Percentiles rank a stretch among this genome's conserved stretches.
Conservation (phyloP, 2,797 vertebrate species). For the Myiothlypis chrysogaster region DNA sequence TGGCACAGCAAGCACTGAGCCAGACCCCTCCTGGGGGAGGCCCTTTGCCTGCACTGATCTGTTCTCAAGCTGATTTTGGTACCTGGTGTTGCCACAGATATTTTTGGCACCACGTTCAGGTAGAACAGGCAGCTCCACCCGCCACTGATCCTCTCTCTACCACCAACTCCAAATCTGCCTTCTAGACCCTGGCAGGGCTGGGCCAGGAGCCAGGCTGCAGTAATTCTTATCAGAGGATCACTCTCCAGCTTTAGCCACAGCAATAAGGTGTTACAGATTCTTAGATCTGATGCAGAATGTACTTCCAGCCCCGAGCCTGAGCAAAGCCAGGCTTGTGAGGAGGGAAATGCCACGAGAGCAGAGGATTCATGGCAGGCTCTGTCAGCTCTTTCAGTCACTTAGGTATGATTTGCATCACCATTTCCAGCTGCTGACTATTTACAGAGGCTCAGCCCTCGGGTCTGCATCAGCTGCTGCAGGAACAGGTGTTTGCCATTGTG, state of each 20-base stretch:
- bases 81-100: background rate
- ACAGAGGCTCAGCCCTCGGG: background rate
- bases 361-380: background rate
- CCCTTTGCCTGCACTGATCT: background rate
- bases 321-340: conserved; percentile 11
- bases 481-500: conserved; percentile 29
- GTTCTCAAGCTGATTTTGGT: background rate
- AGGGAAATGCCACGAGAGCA: background rate
- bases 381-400: background rate
- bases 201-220: background rate
- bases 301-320: background rate
- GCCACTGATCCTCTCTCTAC: background rate
- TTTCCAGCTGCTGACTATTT: conserved; percentile 29
- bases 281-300: background rate
- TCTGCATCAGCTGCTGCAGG: conserved; percentile 47
- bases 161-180: background rate
- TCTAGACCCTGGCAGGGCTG: conserved; percentile 4
- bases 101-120: background rate
- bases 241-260: background rate
- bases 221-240: background rate
- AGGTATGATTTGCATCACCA: conserved; percentile 1
- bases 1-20: background rate
- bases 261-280: background rate
- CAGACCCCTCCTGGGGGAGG: background rate
- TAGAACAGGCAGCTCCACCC: background rate